phyloP scores from a whole-genome alignment of 2,113 vertebrate genomes.

The Panthera uncia region DNA sequence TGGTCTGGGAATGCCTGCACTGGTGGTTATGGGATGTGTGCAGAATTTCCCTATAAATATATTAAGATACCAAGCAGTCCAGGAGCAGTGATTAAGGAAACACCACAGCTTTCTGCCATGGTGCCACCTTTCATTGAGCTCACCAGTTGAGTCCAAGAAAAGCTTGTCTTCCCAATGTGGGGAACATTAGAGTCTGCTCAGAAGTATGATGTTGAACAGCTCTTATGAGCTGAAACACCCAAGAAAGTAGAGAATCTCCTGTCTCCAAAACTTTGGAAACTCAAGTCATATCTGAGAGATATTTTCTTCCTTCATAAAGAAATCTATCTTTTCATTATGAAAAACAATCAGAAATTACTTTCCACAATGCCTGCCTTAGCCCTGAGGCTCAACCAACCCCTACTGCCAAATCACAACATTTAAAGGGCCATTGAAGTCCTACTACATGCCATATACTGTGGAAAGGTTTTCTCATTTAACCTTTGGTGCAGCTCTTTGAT shows the following conservation, averaged over 20 bases:
- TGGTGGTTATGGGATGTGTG: background rate
- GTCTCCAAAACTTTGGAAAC: background rate
- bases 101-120: background rate
- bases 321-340: background rate
- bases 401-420: background rate
- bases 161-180: background rate
- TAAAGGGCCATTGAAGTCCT: background rate
- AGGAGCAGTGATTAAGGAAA: background rate
- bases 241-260: background rate
- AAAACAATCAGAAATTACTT: background rate
- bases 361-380: background rate
- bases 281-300: background rate
- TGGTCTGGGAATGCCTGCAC: background rate
- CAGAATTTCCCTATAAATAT: background rate
- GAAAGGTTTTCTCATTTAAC: background rate
- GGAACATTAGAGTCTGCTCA: background rate
- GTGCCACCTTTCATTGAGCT: background rate
- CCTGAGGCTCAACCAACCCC: background rate
- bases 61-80: background rate
- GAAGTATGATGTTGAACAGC: background rate
- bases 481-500: background rate
- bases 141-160: background rate
- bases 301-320: background rate
- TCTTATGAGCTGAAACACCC: background rate
- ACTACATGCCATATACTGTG: no score